A percentile compares a stretch with the other conserved stretches of the same genome.
phyloP scores from a whole-genome alignment of 2,888 invertebrate species.

The Blastobasis lacticolella region DNA sequence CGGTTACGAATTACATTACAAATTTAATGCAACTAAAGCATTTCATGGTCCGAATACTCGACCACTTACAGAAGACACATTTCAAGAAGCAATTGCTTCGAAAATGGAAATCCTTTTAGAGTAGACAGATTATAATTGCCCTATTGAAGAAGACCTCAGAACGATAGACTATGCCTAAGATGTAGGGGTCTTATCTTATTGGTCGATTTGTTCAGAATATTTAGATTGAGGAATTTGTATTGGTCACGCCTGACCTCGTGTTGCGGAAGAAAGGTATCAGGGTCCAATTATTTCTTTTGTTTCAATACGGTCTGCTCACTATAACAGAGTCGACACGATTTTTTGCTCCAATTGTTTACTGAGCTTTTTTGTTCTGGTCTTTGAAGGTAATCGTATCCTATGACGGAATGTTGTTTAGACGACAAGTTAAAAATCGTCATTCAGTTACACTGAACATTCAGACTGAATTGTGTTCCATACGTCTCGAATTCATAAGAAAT shows the following conservation, averaged over 20 bases:
- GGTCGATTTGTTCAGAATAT: conserved; percentile 27
- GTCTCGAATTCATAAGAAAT: no score
- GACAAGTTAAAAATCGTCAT: no score
- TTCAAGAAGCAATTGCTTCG: conserved; percentile 13
- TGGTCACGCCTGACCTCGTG: conserved; percentile 62
- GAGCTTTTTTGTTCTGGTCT: conserved; percentile 20
- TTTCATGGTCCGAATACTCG: conserved; percentile 42
- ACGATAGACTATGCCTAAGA: conserved; percentile 6
- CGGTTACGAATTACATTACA: conserved; percentile 20
- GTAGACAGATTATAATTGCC: conserved; percentile 8
- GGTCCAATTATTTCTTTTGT: conserved; percentile 55
- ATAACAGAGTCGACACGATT: conserved; percentile 32
- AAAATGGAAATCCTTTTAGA: conserved; percentile 12
- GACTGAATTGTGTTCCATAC: no score
- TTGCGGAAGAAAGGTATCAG: conserved; percentile 63
- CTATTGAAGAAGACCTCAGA: conserved; percentile 7
- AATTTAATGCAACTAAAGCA: conserved; percentile 36
- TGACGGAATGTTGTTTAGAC: no score
- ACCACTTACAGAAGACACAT: conserved; percentile 13
- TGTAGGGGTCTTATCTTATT: conserved; percentile 22
- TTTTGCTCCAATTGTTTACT: conserved; percentile 38
- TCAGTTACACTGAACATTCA: no score
- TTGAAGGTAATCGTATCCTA: conserved; percentile 11
- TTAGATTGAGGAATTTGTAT: conserved; percentile 46
- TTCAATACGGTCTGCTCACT: conserved; percentile 32